Evolutionary conservation across 2,113 vertebrate genomes (phyloP).

Genomic region (Misgurnus anguillicaudatus): DNA sequence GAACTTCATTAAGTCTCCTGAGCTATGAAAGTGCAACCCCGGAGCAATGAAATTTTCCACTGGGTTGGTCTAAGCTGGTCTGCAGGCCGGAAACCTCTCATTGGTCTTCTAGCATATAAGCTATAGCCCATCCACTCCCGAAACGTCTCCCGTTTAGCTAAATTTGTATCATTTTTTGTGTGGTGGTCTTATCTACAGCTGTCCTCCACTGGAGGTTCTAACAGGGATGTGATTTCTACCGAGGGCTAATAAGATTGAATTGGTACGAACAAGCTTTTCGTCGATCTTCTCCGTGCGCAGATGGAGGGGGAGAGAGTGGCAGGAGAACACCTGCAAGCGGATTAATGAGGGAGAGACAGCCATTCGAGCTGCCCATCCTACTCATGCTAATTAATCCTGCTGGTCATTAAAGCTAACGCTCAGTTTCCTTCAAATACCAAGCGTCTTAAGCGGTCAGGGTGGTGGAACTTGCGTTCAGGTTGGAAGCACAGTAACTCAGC

Average conservation of each 20-base stretch:
- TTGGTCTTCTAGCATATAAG: not conserved
- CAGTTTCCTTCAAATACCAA: slow-evolving; percentile 44
- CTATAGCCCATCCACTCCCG: not conserved
- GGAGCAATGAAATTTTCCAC: no score
- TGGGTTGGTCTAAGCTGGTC: not conserved
- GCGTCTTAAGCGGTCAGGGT: slow-evolving; percentile 8
- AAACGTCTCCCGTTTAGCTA: not conserved
- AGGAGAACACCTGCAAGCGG: slow-evolving; percentile 71
- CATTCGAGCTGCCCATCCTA: slow-evolving; percentile 61
- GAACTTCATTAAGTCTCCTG: no score
- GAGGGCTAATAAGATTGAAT: slow-evolving; percentile 67
- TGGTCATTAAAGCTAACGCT: slow-evolving; percentile 62
- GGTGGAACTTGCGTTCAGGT: slow-evolving; percentile 4
- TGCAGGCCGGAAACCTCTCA: not conserved
- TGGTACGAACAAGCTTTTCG: slow-evolving; percentile 64
- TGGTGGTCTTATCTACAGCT: slow-evolving; percentile 30
- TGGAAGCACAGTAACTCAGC: not conserved
- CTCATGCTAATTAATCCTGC: slow-evolving; percentile 72
- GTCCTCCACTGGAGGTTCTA: slow-evolving; percentile 33
- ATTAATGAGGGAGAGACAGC: slow-evolving; percentile 72
- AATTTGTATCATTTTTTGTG: not conserved
- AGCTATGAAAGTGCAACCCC: no score
- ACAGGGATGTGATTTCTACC: slow-evolving; percentile 25
- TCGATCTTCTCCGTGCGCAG: slow-evolving; percentile 66
- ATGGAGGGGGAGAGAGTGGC: slow-evolving; percentile 51